These are phyloP conservation scores for Lottia gigantea DNA, from an alignment of 2,888 invertebrate genomes.

Conservation along the genomic window DNA sequence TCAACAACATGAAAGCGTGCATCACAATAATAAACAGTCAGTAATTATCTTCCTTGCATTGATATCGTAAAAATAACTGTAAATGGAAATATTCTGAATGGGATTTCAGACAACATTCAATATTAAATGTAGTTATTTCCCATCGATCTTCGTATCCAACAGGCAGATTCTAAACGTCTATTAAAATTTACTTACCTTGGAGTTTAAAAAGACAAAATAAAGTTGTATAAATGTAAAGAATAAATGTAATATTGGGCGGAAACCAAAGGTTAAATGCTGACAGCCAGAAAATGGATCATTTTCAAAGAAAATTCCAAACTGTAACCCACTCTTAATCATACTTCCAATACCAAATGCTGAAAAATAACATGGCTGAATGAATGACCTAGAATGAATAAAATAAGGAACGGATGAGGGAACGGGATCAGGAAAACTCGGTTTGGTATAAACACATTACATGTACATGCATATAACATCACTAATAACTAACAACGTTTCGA, in stretches of 20 bases:
- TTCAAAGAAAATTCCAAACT: slow-evolving; percentile 95
- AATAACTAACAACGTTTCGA: slow-evolving; percentile 5
- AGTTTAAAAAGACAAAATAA: slow-evolving; percentile 99
- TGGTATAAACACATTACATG: no score
- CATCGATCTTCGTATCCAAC: no score
- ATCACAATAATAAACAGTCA: no score
- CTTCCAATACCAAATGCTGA: slow-evolving; percentile 94
- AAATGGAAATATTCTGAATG: no score
- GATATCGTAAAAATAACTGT: no score
- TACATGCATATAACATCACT: slow-evolving; percentile 7
- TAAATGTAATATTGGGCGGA: slow-evolving; percentile 93
- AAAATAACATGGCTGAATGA: slow-evolving; percentile 44
- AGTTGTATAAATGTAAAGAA: slow-evolving; percentile 98
- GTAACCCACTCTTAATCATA: slow-evolving; percentile 96
- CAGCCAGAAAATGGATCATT: slow-evolving; percentile 88
- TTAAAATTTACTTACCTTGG: slow-evolving; percentile 79
- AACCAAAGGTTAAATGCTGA: slow-evolving; percentile 87
- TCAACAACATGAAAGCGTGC: no score
- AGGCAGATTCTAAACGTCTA: no score
- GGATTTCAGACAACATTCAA: no score
- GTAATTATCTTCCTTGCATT: no score
- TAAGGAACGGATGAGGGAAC: background rate
- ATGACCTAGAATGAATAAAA: background rate
- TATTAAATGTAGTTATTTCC: no score
- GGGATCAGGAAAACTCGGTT: no score